Evolutionary conservation across 1,140 invertebrate species (phyloP), one percentile per base, ranked within the genome.

Genomic region (Onthophagus taurus): DNA sequence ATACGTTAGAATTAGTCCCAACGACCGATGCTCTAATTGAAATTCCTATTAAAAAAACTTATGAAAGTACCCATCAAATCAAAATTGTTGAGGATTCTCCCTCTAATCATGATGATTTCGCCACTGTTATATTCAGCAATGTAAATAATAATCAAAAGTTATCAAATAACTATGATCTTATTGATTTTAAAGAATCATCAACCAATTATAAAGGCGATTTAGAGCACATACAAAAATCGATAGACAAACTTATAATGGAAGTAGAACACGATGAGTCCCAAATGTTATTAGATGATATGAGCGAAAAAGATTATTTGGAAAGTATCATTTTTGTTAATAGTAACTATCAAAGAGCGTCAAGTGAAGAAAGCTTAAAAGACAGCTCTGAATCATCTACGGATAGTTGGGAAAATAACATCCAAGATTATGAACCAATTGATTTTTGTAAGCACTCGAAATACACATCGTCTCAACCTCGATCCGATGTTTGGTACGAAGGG

Each of bases 401-500:
- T 24, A 54, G 47, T 31, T 44, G 43, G 45, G 20, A 48, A 31
- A 48, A 49, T 42, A 37, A 49, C 23, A 44, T 48, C n/a, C 52
- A 57, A 23, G 45, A 54, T 35, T 64, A 63, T 31, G 60, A 64
- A 51, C 53, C 54, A 0, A 52, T 63, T 11, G 57, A 63, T 26
- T n/a, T n/a, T n/a, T n/a, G n/a, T n/a, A n/a, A n/a, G n/a, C n/a
- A n/a, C n/a, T n/a, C n/a, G n/a, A n/a, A n/a, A n/a, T n/a, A n/a
- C n/a, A n/a, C n/a, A n/a, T n/a, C n/a, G n/a, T n/a, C n/a, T n/a
- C n/a, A n/a, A n/a, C n/a, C n/a, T n/a, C n/a, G n/a, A n/a, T n/a
- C n/a, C 29, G 55, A 63, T 39, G 55, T 64, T 37, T 64, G 65
- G 64, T 66, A 58, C 52, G 63, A 64, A 51, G 61, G 64, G 12